These are phyloP conservation scores for Actinia tenebrosa DNA, from an alignment of 64 coral and sea anemone genomes.

Conservation along the genomic window DNA sequence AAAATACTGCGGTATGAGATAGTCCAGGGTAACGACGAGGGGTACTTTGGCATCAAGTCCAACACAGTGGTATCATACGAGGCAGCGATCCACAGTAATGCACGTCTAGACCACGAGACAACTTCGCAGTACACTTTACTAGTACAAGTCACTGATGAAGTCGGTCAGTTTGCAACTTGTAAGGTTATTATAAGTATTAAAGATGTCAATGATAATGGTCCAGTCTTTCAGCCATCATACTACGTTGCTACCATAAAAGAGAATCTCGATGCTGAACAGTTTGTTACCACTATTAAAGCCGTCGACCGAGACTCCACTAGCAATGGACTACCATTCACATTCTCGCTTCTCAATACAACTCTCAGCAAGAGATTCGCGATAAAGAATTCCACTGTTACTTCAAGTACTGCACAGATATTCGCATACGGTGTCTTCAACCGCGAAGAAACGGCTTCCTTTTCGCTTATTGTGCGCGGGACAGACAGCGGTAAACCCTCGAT, in stretches of 20 bases:
- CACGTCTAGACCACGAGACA: conserved; percentile 45
- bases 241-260: conserved; percentile 47
- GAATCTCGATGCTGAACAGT: conserved; percentile 58
- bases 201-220: conserved; percentile 83
- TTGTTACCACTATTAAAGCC: conserved; percentile 52
- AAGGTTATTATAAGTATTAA: conserved; percentile 52
- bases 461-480: conserved; percentile 37
- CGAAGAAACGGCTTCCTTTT: conserved; percentile 48
- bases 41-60: conserved; percentile 41
- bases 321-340: conserved; percentile 59
- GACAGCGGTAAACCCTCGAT: conserved; percentile 52
- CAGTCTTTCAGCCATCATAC: conserved; percentile 54
- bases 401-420: conserved; percentile 40
- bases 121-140: conserved; percentile 22
- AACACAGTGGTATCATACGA: conserved; percentile 24
- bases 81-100: conserved; percentile 38
- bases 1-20: conserved; percentile 44
- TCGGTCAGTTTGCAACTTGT: conserved; percentile 32
- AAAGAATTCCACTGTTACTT: conserved; percentile 22
- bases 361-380: conserved; percentile 43
- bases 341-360: conserved; percentile 65
- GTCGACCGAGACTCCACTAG: conserved; percentile 47
- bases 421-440: conserved; percentile 57
- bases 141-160: conserved; percentile 47
- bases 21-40: conserved; percentile 33